Conservation (phyloP, 2,888 invertebrate species). For the Scaptomyza tumidula region DNA sequence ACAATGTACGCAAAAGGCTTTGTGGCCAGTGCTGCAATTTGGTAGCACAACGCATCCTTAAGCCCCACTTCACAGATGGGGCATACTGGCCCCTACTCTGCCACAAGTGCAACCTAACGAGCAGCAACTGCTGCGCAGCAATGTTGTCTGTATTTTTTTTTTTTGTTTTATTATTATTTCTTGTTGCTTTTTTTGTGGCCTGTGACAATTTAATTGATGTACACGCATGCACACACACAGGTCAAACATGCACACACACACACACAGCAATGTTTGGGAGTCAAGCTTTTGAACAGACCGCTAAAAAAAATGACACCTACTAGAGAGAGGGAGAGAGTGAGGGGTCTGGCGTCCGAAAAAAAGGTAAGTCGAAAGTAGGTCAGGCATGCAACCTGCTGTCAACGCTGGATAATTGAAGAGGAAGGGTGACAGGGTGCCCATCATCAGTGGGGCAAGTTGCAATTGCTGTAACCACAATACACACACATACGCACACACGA, state of each 20-base stretch:
- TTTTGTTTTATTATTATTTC: neutral
- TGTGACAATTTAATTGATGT: conserved; percentile 74
- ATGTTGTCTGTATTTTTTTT: conserved; percentile 25
- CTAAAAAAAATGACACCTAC: conserved; percentile 70
- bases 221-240: conserved; percentile 58
- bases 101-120: conserved; percentile 60
- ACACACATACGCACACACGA: neutral
- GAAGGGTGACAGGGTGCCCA: conserved; percentile 29
- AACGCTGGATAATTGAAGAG: conserved; percentile 63
- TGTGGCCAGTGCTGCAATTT: conserved; percentile 61
- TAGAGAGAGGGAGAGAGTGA: conserved; percentile 1
- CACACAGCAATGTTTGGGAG: conserved; percentile 10
- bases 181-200: conserved; percentile 43
- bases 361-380: conserved; percentile 66
- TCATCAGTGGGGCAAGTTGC: conserved; percentile 42
- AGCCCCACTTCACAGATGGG: conserved; percentile 45
- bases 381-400: conserved; percentile 77
- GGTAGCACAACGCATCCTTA: conserved; percentile 43
- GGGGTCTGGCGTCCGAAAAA: conserved; percentile 31
- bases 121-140: conserved; percentile 56
- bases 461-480: conserved; percentile 34
- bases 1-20: conserved; percentile 13
- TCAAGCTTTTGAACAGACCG: conserved; percentile 73
- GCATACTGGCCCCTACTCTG: neutral
- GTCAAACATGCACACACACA: conserved; percentile 23